phyloP scores from a whole-genome alignment of 2,888 invertebrate species.

The Sesia bembeciformis region DNA sequence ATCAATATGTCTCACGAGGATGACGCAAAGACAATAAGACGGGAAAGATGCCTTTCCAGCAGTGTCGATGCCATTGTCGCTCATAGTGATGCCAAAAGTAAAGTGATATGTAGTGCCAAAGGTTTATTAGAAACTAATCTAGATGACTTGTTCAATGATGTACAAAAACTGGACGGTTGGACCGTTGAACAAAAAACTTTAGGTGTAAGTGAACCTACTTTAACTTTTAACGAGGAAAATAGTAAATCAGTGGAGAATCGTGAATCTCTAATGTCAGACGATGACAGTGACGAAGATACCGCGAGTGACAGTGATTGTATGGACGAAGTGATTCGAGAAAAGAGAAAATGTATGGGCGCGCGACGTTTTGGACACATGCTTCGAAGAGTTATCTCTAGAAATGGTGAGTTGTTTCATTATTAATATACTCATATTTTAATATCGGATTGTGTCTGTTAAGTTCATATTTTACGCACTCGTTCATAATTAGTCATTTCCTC shows the following conservation, averaged over 20 bases:
- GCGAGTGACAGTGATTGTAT: conserved; percentile 57
- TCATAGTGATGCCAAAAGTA: conserved; percentile 52
- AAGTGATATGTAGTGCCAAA: conserved; percentile 73
- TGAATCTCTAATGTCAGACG: conserved; percentile 55
- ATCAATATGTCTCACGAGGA: conserved; percentile 31
- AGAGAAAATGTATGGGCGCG: conserved; percentile 64
- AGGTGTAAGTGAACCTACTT: conserved; percentile 61
- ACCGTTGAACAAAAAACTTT: conserved; percentile 49
- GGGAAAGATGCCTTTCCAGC: conserved; percentile 52
- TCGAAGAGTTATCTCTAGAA: conserved; percentile 62
- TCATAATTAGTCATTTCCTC: no score
- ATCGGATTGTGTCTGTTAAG: no score
- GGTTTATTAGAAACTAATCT: conserved; percentile 71
- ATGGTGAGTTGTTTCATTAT: conserved; percentile 39
- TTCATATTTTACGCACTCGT: no score
- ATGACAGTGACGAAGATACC: conserved; percentile 56
- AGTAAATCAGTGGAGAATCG: conserved; percentile 32
- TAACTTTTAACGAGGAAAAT: conserved; percentile 41
- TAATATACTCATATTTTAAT: neutral
- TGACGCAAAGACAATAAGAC: conserved; percentile 29
- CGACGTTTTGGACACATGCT: conserved; percentile 58
- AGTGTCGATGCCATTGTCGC: conserved; percentile 57
- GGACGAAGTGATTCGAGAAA: conserved; percentile 55
- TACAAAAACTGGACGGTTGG: conserved; percentile 44
- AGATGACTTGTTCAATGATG: conserved; percentile 63